Percentiles rank a stretch among this genome's conserved stretches.
These are phyloP conservation scores for Daphoenositta chrysoptera DNA, from an alignment of 2,113 vertebrate genomes.

Conservation along the genomic window DNA sequence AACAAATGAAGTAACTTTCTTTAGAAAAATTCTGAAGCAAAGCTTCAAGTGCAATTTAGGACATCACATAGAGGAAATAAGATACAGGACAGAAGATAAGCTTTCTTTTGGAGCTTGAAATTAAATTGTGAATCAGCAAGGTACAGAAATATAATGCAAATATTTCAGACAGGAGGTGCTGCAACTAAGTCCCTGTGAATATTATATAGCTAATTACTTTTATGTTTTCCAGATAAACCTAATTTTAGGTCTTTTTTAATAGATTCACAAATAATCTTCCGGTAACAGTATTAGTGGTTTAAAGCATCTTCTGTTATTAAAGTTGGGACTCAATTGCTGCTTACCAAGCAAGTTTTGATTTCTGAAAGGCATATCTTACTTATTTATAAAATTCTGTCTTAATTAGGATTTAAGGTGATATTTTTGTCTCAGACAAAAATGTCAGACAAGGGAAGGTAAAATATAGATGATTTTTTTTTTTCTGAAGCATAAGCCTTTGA, in stretches of 20 bases:
- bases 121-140: conserved; percentile 3
- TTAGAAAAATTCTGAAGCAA: background rate
- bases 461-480: background rate
- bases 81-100: background rate
- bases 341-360: background rate
- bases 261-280: background rate
- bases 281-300: background rate
- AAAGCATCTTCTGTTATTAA: background rate
- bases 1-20: conserved; percentile 2
- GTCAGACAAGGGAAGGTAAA: background rate
- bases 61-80: background rate
- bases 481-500: background rate
- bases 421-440: background rate
- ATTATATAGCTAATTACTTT: background rate
- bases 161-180: background rate
- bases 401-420: background rate
- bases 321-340: background rate
- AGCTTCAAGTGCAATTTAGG: background rate
- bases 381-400: background rate
- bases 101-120: background rate
- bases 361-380: background rate
- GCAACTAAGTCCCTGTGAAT: background rate
- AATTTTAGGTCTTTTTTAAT: background rate
- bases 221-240: background rate
- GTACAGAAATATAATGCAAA: background rate